These are phyloP conservation scores for Nansenia antarctica DNA, from an alignment of 2,113 vertebrate genomes.

Conservation along the genomic window DNA sequence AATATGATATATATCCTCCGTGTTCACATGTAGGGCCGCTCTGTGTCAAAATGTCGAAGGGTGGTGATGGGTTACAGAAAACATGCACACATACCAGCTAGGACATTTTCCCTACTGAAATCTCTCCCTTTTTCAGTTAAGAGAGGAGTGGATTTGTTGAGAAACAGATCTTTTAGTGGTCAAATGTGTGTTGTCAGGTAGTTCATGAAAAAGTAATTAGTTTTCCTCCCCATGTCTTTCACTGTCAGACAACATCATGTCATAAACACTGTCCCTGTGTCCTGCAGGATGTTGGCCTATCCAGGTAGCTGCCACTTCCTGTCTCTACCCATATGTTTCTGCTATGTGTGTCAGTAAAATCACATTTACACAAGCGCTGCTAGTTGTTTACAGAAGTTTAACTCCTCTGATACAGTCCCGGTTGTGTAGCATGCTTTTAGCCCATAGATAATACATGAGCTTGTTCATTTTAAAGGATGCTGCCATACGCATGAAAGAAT, in stretches of 20 bases:
- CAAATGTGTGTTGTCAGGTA: conserved; percentile 71
- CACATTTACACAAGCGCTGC: conserved; percentile 79
- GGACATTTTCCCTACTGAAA: background rate
- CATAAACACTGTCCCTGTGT: conserved; percentile 74
- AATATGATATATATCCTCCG: conserved; percentile 12
- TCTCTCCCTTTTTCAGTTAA: background rate
- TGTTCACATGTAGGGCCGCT: background rate
- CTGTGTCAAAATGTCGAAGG: conserved; percentile 16
- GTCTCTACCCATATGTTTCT: conserved; percentile 88
- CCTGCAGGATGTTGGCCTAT: conserved; percentile 72
- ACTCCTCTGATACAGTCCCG: conserved; percentile 77
- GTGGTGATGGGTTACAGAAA: conserved; percentile 2
- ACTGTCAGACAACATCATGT: conserved; percentile 79
- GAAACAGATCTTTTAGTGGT: conserved; percentile 64
- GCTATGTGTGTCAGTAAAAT: conserved; percentile 88
- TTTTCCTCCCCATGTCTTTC: conserved; percentile 69
- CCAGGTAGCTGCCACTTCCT: conserved; percentile 81
- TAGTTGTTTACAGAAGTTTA: conserved; percentile 86
- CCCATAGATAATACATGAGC: conserved; percentile 84
- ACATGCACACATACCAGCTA: background rate
- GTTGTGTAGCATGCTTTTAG: conserved; percentile 81
- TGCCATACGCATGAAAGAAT: conserved; percentile 82
- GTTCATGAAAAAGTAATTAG: conserved; percentile 80
- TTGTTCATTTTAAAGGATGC: conserved; percentile 73
- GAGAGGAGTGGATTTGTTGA: conserved; percentile 52